Evolutionary conservation across 30 jellyfish, hydroid and myxozoan species (phyloP), one percentile per base, ranked within the genome.

Genomic region (Hydractinia echinata): DNA sequence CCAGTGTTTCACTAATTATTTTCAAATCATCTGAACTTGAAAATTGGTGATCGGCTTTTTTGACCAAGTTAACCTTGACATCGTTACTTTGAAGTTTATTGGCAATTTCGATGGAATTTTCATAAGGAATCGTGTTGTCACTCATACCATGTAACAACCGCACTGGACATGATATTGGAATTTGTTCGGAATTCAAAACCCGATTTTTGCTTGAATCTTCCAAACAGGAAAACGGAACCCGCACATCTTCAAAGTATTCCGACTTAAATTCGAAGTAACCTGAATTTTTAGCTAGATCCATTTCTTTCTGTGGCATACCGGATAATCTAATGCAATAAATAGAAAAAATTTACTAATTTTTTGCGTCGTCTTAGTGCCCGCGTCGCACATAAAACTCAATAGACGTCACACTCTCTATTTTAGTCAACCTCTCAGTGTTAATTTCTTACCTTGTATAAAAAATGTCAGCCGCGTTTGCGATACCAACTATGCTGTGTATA

Each of bases 391-490:
- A 30, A 30, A 30, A 30, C 44, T 30, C 44, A 30, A 30, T 30
- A 30, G 44, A 30, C 44, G 44, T 30, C 44, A 30, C n/a, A n/a
- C n/a, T n/a, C n/a, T n/a, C 44, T 30, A 30, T 30, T 30, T 30
- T 30, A 30, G 44, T 30, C 2, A 30, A 30, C 44, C 44, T 0
- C 44, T 30, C 44, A 30, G 1, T 30, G 1, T 30, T 1, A 30
- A 30, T 64, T 6, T 72, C 72, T 61, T 88, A 88, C 83, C 88
- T 82, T 20, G 82, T 85, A 68, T 66, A 77, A 14, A 88, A 51
- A 49, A 76, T 60, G 82, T 88, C 96, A 5, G 96, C 85, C 14
- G 96, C 96, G 51, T 89, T 52, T 67, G 96, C 96, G 18, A 88
- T 82, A 55, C 92, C 88, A 76, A 88, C 85, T 44, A 88, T 61